phyloP scores from a whole-genome alignment of 2,888 invertebrate genomes.

The Bembecia ichneumoniformis region DNA sequence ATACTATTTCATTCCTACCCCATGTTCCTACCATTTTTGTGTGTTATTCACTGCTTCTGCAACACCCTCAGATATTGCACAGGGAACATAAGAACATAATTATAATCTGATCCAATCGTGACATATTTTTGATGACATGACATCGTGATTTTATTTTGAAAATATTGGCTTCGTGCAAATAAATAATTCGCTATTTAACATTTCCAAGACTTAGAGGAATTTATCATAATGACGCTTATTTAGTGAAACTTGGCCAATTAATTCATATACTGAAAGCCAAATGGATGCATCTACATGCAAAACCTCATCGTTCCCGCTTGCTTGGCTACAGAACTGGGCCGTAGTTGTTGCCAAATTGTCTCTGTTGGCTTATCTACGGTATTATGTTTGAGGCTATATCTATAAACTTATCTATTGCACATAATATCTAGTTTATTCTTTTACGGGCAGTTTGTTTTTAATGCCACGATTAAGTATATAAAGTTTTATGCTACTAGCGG shows the following conservation, averaged over 20 bases:
- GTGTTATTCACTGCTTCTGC: too few species aligned
- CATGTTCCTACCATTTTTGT: too few species aligned
- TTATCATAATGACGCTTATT: constrained; percentile 41
- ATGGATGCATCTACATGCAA: constrained; percentile 68
- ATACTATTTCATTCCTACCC: too few species aligned
- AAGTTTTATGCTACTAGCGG: too few species aligned
- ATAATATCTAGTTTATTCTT: constrained; percentile 45
- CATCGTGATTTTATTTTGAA: too few species aligned
- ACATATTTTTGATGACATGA: too few species aligned
- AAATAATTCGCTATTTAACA: too few species aligned
- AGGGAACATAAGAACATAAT: too few species aligned
- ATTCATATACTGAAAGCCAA: constrained; percentile 64
- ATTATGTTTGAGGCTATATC: constrained; percentile 54
- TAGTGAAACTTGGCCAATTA: constrained; percentile 59
- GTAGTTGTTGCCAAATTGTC: constrained; percentile 69
- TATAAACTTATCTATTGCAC: constrained; percentile 56
- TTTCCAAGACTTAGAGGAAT: constrained; percentile 6
- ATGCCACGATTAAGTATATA: constrained; percentile 9
- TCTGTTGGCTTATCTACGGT: constrained; percentile 67
- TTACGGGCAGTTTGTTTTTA: constrained; percentile 24
- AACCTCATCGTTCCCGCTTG: constrained; percentile 54
- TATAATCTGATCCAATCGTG: too few species aligned
- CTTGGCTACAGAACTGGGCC: constrained; percentile 62
- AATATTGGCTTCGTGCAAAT: too few species aligned
- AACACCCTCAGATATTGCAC: too few species aligned